Conservation (phyloP, 2,797 vertebrate genomes). For the Pteronotus mesoamericanus region DNA sequence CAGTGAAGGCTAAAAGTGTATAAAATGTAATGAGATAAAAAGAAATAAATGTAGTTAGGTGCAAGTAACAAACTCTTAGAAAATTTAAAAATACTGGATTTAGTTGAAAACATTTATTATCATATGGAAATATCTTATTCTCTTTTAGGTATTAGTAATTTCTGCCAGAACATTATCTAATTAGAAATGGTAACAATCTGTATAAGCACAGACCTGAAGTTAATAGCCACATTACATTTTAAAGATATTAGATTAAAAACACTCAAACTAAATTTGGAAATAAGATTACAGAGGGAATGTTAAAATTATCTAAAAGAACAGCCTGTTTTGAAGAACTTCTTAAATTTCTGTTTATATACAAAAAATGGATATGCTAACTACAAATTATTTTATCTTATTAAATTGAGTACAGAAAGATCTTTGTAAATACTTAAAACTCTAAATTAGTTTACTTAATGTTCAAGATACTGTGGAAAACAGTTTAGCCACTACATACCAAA, state of each 20-base stretch:
- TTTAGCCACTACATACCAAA: neutral
- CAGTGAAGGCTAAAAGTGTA: neutral
- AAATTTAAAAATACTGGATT: neutral
- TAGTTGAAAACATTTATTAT: neutral
- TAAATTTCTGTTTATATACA: neutral
- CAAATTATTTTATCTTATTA: neutral
- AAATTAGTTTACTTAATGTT: slow-evolving; percentile 3
- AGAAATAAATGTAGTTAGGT: neutral
- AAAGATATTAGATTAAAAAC: neutral
- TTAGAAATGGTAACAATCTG: neutral
- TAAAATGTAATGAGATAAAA: neutral
- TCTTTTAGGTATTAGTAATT: neutral
- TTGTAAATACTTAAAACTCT: neutral
- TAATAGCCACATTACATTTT: neutral
- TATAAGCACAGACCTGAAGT: neutral
- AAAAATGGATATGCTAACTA: neutral
- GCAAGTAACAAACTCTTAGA: neutral
- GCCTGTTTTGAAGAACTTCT: slow-evolving; percentile 13
- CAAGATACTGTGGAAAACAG: neutral
- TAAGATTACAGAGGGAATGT: neutral
- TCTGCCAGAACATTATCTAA: neutral
- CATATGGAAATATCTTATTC: neutral
- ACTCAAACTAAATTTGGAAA: slow-evolving; percentile 20
- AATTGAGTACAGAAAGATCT: neutral
- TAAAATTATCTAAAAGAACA: slow-evolving; percentile 48